Evolutionary conservation across 1,140 invertebrate species (phyloP), one percentile per base, ranked within the genome.

Genomic region (Lucilia cuprina): DNA sequence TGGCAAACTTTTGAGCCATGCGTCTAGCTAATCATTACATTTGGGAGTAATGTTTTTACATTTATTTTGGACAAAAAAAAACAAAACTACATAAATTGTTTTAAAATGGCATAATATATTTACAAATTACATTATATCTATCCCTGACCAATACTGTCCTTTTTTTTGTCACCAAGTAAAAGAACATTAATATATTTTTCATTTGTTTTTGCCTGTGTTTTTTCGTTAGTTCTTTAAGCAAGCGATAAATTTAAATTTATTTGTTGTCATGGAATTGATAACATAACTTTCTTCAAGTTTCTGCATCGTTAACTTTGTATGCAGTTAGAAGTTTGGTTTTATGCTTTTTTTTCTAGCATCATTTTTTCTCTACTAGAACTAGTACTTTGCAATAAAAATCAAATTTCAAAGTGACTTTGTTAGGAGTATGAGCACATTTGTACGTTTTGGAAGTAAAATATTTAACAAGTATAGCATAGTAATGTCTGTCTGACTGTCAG

Each of bases 221-320:
- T 75, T 35, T 30, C 30, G n/a, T n/a, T n/a, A 13, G 74, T 78
- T 0, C 35, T 80, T 80, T 77, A 77, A 77, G 41, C 77, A 21
- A 30, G 47, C 77, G 77, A 80, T 80, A 80, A 80, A 80, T 80
- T 83, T 50, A 89, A 89, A 89, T 89, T 89, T 89, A 89, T 89
- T 89, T 89, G 88, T 88, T 88, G 88, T 87, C 86, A 86, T 89
- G 88, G 89, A 89, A 89, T 89, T 89, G 88, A 89, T 89, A 89
- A 89, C 88, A 88, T 85, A 89, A 89, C 88, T 89, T 89, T 89
- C 88, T 87, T 89, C 88, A 89, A 88, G 88, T 89, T 89, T 89
- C 88, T 88, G 85, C 88, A 89, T 89, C 88, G 88, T 89, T 89
- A 89, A 88, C 88, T 89, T 85, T 86, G 87, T 87, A 89, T 89